Evolutionary conservation across 2,113 vertebrate genomes (phyloP), one percentile per base, ranked within the genome.

Genomic region (Bos javanicus): DNA sequence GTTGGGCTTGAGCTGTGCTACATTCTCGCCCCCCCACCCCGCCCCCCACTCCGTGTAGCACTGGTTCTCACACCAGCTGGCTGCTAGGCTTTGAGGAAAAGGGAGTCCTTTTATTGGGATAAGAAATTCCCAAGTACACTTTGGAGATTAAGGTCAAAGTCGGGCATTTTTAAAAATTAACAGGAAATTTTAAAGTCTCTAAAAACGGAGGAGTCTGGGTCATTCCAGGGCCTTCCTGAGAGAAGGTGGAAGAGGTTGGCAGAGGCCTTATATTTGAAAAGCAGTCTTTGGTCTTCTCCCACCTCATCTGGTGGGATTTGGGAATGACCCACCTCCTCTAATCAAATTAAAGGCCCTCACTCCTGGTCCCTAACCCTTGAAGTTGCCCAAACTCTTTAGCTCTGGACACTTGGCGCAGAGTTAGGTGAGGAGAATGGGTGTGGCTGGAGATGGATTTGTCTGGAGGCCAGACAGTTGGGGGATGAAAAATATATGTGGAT

Each of bases 271-370:
- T 15, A 60, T 52, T 62, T 87, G 13, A 78, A 52, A 88, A 54
- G 21, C 52, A 56, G 28, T 78, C 30, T 94, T 54, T 92, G n/a
- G 23, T 96, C 50, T 80, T 56, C n/a, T 50, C 17, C 57, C 33
- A 28, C 2, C 39, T 14, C 13, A 7, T 60, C 80, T 80, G 86
- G 54, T 93, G 50, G 88, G 48, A 52, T 87, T 95, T 64, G 5
- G 90, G n/a, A 39, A 33, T 26, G 62, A 67, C 71, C 59, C 46
- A 39, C 21, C 71, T 50, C 82, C 80, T 90, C 52, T 81, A 14
- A 84, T 60, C 57, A 87, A 96, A 90, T 92, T 80, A 76, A 94
- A 87, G 90, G 3, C 19, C 48, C 25, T 92, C 92, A 87, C 67
- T 50, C 56, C 85, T 50, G 16, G 25, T 89, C 54, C 57, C 43